These are phyloP conservation scores for Ascaphus truei DNA, from an alignment of 2,113 vertebrate species.

Conservation along the genomic window DNA sequence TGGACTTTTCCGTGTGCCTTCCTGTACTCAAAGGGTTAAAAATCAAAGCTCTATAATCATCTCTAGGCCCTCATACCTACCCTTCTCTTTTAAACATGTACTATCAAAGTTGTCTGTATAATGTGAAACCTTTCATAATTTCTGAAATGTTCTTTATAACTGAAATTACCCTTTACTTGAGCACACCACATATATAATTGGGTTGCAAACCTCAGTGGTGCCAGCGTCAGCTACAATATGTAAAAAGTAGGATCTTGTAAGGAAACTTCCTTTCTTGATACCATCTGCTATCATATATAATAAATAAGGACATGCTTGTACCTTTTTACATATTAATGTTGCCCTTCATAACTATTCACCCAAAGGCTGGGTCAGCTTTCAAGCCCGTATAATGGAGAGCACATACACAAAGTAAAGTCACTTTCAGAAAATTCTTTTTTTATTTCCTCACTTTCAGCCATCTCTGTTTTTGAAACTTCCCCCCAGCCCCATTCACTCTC, in stretches of 20 bases:
- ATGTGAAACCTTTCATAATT: not conserved
- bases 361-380: not conserved
- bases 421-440: no score
- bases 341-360: slow-evolving; percentile 17
- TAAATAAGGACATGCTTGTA: slow-evolving; percentile 22
- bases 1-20: no score
- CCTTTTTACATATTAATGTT: slow-evolving; percentile 29
- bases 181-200: not conserved
- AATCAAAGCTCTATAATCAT: no score
- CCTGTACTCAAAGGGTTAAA: no score
- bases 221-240: not conserved
- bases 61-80: no score
- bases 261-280: not conserved
- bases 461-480: no score
- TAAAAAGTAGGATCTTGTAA: not conserved
- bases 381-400: no score
- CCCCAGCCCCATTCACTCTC: no score
- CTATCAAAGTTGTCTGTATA: not conserved
- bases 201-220: not conserved
- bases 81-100: no score
- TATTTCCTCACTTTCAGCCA: no score
- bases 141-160: not conserved
- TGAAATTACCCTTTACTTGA: not conserved
- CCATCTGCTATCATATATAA: slow-evolving; percentile 28
- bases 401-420: no score